Base-by-base conservation (phyloP, 2,888 invertebrate species). In the Mesochorus sp. region DNA sequence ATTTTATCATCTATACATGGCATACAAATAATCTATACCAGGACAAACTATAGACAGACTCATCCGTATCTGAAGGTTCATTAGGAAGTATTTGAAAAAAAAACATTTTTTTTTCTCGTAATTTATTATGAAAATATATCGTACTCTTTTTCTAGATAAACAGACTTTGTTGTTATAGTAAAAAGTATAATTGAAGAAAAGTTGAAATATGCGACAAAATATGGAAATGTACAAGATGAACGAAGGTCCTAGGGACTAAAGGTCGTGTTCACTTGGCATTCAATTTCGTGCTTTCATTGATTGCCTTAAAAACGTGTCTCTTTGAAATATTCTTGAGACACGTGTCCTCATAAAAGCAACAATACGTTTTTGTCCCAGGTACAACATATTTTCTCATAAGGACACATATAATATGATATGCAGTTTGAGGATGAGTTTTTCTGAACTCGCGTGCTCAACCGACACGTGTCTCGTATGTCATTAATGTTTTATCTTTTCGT, bases 401-500 rank as follows among this genome's bases (percentile, higher is more conserved):
- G 31, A 55, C 39, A 21, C 24, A 8, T 8, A 42, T 12, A 39
- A 21, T 24, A 47, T 49, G n/a, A 49, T n/a, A 49, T 47, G 8
- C 8, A 34, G 21, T 26, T 59, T 59, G 17, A 49, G 55, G 53
- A 62, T 53, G 76, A 81, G 73, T 79, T 81, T 71, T 62, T 73
- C 68, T 62, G 31, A 57, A 70, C 62, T 78, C 68, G 17, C 14
- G 44, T 66, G 12, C 42, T 34, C 68, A 28, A 49, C 12, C 57
- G 85, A 73, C 86, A 84, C 86, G 86, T 85, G 86, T 66, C 85
- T 24, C 10, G 73, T 57, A 73, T 12, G 12, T 85, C 82, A 84
- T 85, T 80, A 84, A 84, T 80, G 62, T 83, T 82, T 82, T 79
- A 82, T 84, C 77, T 66, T 76, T 53, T 31, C 44, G 5, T n/a